Conservation (phyloP, 2,888 invertebrate species). For the Scotopteryx bipunctaria region DNA sequence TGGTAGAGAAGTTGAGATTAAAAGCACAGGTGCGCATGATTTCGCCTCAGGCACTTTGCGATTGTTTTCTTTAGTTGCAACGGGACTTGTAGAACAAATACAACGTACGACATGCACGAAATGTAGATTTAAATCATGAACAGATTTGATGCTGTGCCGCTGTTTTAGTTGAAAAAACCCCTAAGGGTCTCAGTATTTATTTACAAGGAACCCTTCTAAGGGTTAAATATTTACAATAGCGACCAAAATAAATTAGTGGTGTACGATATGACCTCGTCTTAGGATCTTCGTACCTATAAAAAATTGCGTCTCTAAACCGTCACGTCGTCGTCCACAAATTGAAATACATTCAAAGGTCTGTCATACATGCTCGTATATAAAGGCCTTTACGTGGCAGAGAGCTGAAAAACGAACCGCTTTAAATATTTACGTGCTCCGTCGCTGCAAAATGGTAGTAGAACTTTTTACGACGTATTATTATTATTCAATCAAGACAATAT, state of each 20-base stretch:
- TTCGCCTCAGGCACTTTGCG: slow-evolving; percentile 9
- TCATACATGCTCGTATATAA: background rate
- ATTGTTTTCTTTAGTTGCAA: slow-evolving; percentile 8
- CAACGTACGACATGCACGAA: too few species aligned
- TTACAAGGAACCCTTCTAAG: background rate
- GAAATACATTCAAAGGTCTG: background rate
- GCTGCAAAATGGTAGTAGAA: background rate
- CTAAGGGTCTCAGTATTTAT: background rate
- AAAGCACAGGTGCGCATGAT: slow-evolving; percentile 15
- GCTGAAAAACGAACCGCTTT: background rate
- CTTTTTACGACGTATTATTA: background rate
- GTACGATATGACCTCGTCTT: background rate
- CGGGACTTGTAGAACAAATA: background rate
- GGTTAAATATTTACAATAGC: background rate
- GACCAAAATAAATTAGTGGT: background rate
- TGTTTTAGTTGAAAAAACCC: background rate
- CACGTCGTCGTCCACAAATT: background rate
- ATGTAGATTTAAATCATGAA: too few species aligned
- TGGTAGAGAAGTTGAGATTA: slow-evolving; percentile 7
- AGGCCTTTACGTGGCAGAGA: background rate
- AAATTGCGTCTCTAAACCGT: background rate
- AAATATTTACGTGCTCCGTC: background rate
- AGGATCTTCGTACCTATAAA: background rate
- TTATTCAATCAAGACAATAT: background rate
- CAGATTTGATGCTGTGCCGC: too few species aligned